Evolutionary conservation across 2,797 vertebrate genomes (phyloP).

Genomic region (Austrolebias charrua): DNA sequence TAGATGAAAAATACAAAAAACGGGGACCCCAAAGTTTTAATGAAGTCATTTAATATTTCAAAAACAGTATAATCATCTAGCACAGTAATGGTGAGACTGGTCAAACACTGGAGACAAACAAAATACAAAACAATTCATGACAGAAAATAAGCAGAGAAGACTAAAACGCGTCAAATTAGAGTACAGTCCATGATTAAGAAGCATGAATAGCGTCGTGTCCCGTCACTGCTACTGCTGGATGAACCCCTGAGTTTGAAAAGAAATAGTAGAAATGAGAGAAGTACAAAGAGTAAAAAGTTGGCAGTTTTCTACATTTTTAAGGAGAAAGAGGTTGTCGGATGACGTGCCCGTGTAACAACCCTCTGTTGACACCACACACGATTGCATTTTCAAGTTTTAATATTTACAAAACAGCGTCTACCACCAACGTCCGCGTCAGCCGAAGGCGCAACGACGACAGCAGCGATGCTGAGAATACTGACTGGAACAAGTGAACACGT

Average conservation of each 20-base stretch:
- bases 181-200: conserved; percentile 68
- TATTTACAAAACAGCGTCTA: conserved; percentile 75
- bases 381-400: conserved; percentile 77
- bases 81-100: conserved; percentile 56
- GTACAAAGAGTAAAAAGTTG: conserved; percentile 69
- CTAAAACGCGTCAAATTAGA: conserved; percentile 62
- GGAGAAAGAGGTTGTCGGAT: conserved; percentile 48
- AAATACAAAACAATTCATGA: conserved; percentile 68
- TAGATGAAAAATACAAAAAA: conserved; percentile 15
- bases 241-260: conserved; percentile 79
- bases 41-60: conserved; percentile 72
- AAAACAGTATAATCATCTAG: conserved; percentile 68
- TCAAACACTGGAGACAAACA: conserved; percentile 66
- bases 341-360: conserved; percentile 52
- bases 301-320: conserved; percentile 72
- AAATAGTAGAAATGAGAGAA: conserved; percentile 63
- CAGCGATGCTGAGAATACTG: conserved; percentile 59
- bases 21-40: conserved; percentile 49
- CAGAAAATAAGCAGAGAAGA: conserved; percentile 67
- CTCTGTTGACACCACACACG: conserved; percentile 57
- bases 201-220: conserved; percentile 61
- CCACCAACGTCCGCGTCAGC: conserved; percentile 59
- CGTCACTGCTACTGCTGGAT: conserved; percentile 70
- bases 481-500: conserved; percentile 75
- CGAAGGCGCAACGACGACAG: conserved; percentile 65